phyloP scores from a whole-genome alignment of 2,888 invertebrate genomes.

The Drymonia ruficornis region DNA sequence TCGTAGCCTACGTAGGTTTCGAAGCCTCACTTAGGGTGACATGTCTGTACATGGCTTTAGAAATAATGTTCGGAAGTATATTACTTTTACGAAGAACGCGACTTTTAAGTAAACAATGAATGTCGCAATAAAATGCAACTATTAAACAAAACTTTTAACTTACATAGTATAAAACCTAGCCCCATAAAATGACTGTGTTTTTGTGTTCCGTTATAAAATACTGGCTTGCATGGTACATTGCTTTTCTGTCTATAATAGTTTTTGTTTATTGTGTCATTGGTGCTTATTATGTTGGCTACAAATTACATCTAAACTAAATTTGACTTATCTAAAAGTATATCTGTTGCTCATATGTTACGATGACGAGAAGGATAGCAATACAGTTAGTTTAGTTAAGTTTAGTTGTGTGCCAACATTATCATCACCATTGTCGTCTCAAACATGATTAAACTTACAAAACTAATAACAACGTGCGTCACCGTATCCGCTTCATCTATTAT shows the following conservation, averaged over 20 bases:
- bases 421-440: background rate
- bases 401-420: no score
- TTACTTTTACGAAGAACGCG: slow-evolving; percentile 22
- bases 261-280: no score
- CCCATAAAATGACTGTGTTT: slow-evolving; percentile 15
- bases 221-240: background rate
- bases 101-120: slow-evolving; percentile 26
- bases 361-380: no score
- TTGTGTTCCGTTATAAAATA: slow-evolving; percentile 12
- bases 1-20: background rate
- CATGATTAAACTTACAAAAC: slow-evolving; percentile 1
- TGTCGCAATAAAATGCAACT: slow-evolving; percentile 19
- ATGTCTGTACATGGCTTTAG: background rate
- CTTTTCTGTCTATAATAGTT: no score
- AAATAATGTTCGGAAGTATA: background rate
- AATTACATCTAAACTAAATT: no score
- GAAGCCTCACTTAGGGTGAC: background rate
- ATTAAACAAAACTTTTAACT: slow-evolving; percentile 18
- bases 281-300: no score
- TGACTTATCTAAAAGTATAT: no score
- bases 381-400: no score
- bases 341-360: no score
- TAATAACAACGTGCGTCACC: background rate
- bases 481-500: background rate
- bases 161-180: slow-evolving; percentile 13